A percentile compares a stretch with the other conserved stretches of the same genome.
Conservation (phyloP, 2,888 invertebrate species). For the Cerastis leucographa region DNA sequence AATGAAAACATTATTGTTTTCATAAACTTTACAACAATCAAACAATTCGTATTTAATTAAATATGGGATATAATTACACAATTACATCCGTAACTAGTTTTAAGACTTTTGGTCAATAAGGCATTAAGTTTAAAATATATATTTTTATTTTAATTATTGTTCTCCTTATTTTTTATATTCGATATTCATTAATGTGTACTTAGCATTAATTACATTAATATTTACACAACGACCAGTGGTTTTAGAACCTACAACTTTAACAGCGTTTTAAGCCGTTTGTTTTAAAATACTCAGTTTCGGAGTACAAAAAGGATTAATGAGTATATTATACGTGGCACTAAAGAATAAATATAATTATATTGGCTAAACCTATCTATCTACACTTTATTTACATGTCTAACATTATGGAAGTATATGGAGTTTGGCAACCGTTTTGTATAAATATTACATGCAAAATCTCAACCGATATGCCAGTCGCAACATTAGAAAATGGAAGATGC, state of each 20-base stretch:
- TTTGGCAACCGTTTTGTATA: conserved; percentile 81
- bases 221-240: conserved; percentile 81
- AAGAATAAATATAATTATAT: conserved; percentile 71
- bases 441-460: conserved; percentile 49
- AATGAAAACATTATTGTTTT: conserved; percentile 82
- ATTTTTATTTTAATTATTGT: conserved; percentile 89
- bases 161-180: conserved; percentile 88
- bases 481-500: conserved; percentile 46
- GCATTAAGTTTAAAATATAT: conserved; percentile 91
- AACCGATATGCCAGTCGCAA: conserved; percentile 33
- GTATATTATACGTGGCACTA: conserved; percentile 77
- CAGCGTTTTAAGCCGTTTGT: conserved; percentile 60
- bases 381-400: conserved; percentile 83
- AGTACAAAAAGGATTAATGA: conserved; percentile 82
- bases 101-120: conserved; percentile 91
- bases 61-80: conserved; percentile 84
- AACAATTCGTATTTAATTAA: conserved; percentile 85
- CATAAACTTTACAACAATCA: conserved; percentile 89
- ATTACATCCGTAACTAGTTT: conserved; percentile 89
- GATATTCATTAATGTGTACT: conserved; percentile 82
- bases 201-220: conserved; percentile 84
- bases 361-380: conserved; percentile 84
- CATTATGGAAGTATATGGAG: conserved; percentile 74
- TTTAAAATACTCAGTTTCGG: conserved; percentile 73
- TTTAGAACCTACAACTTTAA: conserved; percentile 66